These are phyloP conservation scores for Piaya cayana DNA, from an alignment of 2,113 vertebrate species.

Conservation along the genomic window DNA sequence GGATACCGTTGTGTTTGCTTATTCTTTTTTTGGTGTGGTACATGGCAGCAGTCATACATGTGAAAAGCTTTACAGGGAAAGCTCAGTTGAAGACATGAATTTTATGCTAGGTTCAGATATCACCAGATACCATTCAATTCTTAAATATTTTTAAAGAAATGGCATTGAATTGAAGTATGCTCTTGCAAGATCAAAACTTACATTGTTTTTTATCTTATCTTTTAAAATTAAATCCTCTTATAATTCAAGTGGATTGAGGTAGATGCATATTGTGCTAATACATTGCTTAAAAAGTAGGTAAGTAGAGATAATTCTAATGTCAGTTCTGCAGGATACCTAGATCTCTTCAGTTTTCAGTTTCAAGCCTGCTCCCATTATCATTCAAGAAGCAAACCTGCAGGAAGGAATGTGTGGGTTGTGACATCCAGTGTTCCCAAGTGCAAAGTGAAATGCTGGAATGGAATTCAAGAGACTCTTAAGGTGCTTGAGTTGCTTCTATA, in stretches of 20 bases:
- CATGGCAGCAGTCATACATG: too few species aligned
- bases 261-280: background rate
- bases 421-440: background rate
- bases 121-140: background rate
- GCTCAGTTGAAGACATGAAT: background rate
- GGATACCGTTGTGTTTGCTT: background rate
- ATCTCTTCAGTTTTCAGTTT: background rate
- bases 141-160: background rate
- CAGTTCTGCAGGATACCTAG: background rate
- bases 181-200: background rate
- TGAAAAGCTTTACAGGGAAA: background rate
- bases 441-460: background rate
- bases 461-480: conserved; percentile 14
- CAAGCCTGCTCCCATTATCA: background rate
- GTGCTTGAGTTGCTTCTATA: conserved; percentile 1
- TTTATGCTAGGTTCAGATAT: background rate
- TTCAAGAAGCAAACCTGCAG: background rate
- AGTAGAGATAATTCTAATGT: background rate
- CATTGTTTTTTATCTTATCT: background rate
- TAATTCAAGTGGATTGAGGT: background rate
- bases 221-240: background rate
- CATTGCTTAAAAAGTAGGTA: background rate
- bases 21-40: background rate
- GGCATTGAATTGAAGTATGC: background rate
- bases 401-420: background rate